These are phyloP conservation scores for Chaetodon trifascialis DNA, from an alignment of 2,113 vertebrate species.

Conservation along the genomic window DNA sequence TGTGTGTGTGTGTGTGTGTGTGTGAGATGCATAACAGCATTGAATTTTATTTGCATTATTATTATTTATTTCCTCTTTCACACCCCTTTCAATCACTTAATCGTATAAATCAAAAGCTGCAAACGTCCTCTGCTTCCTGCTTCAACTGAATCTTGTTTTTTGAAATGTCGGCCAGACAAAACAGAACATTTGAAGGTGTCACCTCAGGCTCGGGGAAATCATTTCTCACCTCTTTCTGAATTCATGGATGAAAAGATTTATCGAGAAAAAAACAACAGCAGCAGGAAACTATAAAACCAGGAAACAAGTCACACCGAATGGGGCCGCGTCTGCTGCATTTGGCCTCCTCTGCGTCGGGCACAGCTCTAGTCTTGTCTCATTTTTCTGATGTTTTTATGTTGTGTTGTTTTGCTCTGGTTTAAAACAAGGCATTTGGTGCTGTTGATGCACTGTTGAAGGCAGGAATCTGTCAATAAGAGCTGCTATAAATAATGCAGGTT, in stretches of 20 bases:
- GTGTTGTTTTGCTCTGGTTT: not conserved
- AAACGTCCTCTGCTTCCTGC: not conserved
- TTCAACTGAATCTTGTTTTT: not conserved
- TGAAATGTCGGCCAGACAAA: not conserved
- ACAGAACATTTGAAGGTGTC: not conserved
- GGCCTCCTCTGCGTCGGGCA: not conserved
- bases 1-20: not conserved
- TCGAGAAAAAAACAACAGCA: not conserved
- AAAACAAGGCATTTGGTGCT: not conserved
- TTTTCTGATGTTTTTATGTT: not conserved
- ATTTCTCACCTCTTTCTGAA: not conserved
- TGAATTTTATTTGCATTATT: no score
- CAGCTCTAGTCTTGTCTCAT: not conserved
- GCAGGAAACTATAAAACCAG: not conserved
- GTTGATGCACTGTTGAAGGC: not conserved
- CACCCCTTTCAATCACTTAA: no score
- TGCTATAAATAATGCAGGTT: constrained; percentile 17
- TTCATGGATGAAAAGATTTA: not conserved
- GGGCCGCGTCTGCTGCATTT: not conserved
- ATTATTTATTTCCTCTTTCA: not conserved
- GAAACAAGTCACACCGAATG: not conserved
- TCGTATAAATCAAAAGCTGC: not conserved
- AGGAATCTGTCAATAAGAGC: constrained; percentile 26
- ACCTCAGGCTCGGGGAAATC: not conserved
- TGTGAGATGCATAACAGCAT: not conserved